Conservation (phyloP, 1,140 invertebrate species). For the Drosophila hydei region DNA sequence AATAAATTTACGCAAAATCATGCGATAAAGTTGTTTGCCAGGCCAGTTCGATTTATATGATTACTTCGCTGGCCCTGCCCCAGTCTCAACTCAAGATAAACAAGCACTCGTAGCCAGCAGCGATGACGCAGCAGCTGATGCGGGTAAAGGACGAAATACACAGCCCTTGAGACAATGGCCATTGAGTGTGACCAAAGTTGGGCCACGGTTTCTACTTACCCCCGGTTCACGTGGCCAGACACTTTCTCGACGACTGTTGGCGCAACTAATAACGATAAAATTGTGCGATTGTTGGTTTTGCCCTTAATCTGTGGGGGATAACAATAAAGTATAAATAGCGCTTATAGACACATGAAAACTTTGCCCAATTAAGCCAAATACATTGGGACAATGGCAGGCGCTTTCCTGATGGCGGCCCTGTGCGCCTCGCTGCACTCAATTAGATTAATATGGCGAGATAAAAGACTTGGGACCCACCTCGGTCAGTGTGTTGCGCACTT, state of each 20-base stretch:
- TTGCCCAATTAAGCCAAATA: conserved; percentile 81
- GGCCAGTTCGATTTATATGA: conserved; percentile 55
- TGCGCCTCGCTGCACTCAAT: conserved; percentile 63
- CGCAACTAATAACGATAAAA: conserved; percentile 84
- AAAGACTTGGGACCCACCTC: conserved; percentile 84
- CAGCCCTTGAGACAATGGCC: conserved; percentile 58
- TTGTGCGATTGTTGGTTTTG: conserved; percentile 83
- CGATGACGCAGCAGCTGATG: conserved; percentile 20
- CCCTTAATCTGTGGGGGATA: conserved; percentile 82
- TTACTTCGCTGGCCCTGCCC: background rate
- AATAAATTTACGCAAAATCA: conserved; percentile 69
- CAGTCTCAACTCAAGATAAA: conserved; percentile 34
- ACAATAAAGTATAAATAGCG: conserved; percentile 75
- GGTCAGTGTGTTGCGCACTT: conserved; percentile 89
- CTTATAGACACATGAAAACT: conserved; percentile 72
- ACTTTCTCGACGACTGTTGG: conserved; percentile 81
- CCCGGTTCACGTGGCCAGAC: conserved; percentile 64
- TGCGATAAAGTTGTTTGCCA: conserved; percentile 54
- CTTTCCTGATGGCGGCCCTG: background rate
- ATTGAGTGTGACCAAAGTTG: conserved; percentile 25
- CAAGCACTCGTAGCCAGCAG: conserved; percentile 30
- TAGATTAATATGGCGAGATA: conserved; percentile 75
- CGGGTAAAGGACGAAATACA: conserved; percentile 1
- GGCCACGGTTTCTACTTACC: conserved; percentile 63
- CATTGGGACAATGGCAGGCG: conserved; percentile 43